phyloP scores from a whole-genome alignment of 2,113 vertebrate genomes.

The Oostethus manadensis region DNA sequence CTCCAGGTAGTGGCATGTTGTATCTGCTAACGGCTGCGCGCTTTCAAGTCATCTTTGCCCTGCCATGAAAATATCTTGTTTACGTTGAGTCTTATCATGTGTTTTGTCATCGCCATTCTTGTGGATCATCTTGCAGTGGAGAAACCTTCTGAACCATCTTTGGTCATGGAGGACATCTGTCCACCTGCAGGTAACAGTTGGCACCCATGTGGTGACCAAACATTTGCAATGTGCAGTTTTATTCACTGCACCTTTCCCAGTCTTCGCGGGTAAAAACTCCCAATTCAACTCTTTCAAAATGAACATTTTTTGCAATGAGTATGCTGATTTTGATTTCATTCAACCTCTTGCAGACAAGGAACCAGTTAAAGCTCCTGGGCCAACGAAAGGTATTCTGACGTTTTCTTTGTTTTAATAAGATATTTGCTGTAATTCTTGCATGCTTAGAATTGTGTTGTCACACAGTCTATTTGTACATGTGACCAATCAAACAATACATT shows the following conservation, averaged over 20 bases:
- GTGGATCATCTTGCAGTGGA: slow-evolving; percentile 42
- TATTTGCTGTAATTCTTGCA: neutral
- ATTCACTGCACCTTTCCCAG: neutral
- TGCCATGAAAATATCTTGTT: slow-evolving; percentile 10
- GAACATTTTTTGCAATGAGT: slow-evolving; percentile 8
- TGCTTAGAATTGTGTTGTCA: slow-evolving; percentile 20
- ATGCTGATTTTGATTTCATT: slow-evolving; percentile 33
- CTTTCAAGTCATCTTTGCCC: neutral
- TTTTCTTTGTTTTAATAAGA: neutral
- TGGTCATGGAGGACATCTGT: slow-evolving; percentile 12
- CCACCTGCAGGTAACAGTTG: slow-evolving; percentile 61
- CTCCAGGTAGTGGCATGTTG: slow-evolving; percentile 6
- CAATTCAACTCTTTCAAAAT: neutral
- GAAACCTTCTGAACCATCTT: slow-evolving; percentile 30
- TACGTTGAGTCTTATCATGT: slow-evolving; percentile 23
- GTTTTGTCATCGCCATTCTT: slow-evolving; percentile 43
- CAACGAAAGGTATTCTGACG: slow-evolving; percentile 81
- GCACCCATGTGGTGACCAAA: neutral
- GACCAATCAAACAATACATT: slow-evolving; percentile 66
- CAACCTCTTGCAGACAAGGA: slow-evolving; percentile 64
- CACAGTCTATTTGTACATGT: slow-evolving; percentile 40
- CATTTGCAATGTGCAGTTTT: neutral
- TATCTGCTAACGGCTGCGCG: neutral
- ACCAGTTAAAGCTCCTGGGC: slow-evolving; percentile 81
- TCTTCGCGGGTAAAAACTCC: neutral